Evolutionary conservation across 2,888 invertebrate species (phyloP).

Genomic region (Hypercompe scribonia): DNA sequence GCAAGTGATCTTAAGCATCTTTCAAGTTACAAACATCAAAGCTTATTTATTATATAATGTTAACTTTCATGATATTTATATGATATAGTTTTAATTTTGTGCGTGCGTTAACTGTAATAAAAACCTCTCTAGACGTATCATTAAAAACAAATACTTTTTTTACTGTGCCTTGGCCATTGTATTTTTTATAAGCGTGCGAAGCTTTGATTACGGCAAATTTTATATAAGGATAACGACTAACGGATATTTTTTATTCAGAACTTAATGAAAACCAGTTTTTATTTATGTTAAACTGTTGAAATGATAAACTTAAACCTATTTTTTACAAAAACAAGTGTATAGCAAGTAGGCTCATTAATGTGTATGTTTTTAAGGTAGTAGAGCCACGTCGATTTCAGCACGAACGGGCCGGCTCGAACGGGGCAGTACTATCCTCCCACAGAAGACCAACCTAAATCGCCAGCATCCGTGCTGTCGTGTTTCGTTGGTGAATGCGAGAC

Average conservation of each 20-base stretch:
- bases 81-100: background rate
- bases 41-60: background rate
- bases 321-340: background rate
- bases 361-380: no score
- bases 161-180: background rate
- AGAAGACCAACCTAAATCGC: no score
- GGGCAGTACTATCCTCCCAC: no score
- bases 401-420: no score
- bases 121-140: background rate
- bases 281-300: background rate
- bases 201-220: background rate
- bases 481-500: no score
- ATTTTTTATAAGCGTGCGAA: background rate
- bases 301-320: background rate
- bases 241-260: background rate
- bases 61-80: background rate
- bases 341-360: no score
- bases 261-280: background rate
- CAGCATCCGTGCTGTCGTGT: no score
- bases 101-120: background rate
- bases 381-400: no score
- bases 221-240: background rate
- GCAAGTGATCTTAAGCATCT: background rate
- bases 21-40: background rate
- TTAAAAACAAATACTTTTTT: background rate